These are phyloP conservation scores for Bubo blakistoni DNA, from an alignment of 2,113 vertebrate species.

Conservation along the genomic window DNA sequence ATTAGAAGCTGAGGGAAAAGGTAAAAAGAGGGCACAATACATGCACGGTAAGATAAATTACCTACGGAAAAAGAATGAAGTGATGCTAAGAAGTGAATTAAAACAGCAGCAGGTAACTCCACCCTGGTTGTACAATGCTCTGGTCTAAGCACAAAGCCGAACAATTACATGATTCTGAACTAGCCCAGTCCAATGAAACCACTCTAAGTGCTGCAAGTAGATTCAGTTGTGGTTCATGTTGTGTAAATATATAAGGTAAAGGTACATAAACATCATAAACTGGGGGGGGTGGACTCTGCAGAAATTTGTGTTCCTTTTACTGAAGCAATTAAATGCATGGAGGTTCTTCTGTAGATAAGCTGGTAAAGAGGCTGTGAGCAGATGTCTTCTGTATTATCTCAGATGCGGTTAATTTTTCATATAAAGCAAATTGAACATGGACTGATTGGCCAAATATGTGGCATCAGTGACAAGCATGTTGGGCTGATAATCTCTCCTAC, in stretches of 20 bases:
- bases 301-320: background rate
- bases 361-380: background rate
- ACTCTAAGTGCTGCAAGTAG: accelerated
- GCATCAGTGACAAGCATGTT: background rate
- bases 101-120: background rate
- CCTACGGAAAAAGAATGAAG: background rate
- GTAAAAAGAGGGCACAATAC: background rate
- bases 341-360: background rate
- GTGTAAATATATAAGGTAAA: background rate
- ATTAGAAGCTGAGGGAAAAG: background rate
- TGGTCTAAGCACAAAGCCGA: background rate
- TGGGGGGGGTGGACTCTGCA: background rate
- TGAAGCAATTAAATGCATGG: background rate
- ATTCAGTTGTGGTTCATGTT: accelerated
- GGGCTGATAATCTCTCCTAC: background rate
- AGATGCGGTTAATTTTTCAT: background rate
- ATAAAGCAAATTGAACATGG: background rate
- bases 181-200: background rate
- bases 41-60: accelerated
- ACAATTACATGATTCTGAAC: background rate
- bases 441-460: background rate
- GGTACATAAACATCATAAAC: background rate
- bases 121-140: background rate
- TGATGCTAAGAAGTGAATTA: background rate
- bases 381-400: background rate